Percentiles rank a stretch among this genome's conserved stretches.
Conservation (phyloP, 1,140 invertebrate genomes). For the Centruroides sculpturatus region DNA sequence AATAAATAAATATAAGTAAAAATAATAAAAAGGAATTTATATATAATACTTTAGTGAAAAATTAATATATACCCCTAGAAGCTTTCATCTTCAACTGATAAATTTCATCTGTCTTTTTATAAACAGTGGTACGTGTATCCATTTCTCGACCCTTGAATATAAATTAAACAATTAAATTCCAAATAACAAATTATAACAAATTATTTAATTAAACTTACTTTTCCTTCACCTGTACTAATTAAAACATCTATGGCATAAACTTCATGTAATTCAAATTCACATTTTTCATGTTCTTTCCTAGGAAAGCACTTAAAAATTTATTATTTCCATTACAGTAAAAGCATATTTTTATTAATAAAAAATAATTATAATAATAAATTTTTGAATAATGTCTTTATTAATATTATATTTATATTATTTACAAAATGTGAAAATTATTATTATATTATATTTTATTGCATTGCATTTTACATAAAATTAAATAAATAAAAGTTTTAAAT, state of each 20-base stretch:
- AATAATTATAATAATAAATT: not conserved
- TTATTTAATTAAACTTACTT: constrained; percentile 22
- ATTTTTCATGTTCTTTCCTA: constrained; percentile 94
- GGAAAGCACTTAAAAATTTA: constrained; percentile 8
- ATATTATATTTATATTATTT: not conserved
- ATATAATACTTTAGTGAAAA: constrained; percentile 1
- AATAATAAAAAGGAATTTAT: not conserved
- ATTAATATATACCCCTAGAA: constrained; percentile 46
- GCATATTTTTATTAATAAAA: not conserved
- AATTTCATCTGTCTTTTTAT: constrained; percentile 94
- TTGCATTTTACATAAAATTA: too few species aligned
- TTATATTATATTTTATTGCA: not conserved
- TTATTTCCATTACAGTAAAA: not conserved
- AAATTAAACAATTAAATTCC: not conserved
- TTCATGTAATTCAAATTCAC: constrained; percentile 88
- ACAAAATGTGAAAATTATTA: too few species aligned
- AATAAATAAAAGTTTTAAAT: too few species aligned
- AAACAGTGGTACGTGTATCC: constrained; percentile 90
- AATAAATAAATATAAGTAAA: constrained; percentile 1
- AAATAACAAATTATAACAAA: not conserved
- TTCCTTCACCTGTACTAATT: constrained; percentile 82
- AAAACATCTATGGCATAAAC: constrained; percentile 98
- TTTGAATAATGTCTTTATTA: not conserved
- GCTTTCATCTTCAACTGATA: constrained; percentile 95
- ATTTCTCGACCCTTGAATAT: constrained; percentile 58